phyloP scores from a whole-genome alignment of 1,140 invertebrate species.

The Belonocnema kinseyi region DNA sequence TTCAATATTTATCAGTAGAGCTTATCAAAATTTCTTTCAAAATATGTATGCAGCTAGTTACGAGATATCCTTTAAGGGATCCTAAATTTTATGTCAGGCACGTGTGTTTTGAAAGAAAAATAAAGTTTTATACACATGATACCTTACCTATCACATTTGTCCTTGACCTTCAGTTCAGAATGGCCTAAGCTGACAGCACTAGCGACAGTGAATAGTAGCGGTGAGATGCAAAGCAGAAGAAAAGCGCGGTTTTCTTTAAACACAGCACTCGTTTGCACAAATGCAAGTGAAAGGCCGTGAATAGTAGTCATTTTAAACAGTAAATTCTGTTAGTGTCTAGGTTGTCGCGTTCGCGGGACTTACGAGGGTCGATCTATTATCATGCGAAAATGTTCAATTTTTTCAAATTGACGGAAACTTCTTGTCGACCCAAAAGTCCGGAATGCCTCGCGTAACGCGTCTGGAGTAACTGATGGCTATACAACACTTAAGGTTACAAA shows the following conservation, averaged over 20 bases:
- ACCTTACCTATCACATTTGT: background rate
- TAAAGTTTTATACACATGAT: background rate
- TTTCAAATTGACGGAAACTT: background rate
- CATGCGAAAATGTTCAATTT: background rate
- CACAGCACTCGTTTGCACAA: background rate
- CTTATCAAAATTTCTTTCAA: too few relatives aligned
- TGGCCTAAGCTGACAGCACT: background rate
- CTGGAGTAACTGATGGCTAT: background rate
- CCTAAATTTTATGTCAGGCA: too few relatives aligned
- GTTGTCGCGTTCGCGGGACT: background rate
- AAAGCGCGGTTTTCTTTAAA: background rate
- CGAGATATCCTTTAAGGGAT: too few relatives aligned
- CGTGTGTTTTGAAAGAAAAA: too few relatives aligned
- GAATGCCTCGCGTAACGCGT: background rate
- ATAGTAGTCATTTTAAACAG: background rate
- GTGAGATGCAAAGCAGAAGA: background rate
- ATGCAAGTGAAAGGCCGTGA: background rate
- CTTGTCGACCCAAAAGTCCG: background rate
- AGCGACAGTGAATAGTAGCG: background rate
- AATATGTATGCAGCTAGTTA: too few relatives aligned
- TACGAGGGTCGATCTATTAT: background rate
- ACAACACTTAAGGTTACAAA: conserved; percentile 13
- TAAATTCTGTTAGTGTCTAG: background rate
- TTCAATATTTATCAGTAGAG: too few relatives aligned
- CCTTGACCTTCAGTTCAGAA: background rate